phyloP scores from a whole-genome alignment of 2,888 invertebrate species.

The Chrysotoxum bicinctum region DNA sequence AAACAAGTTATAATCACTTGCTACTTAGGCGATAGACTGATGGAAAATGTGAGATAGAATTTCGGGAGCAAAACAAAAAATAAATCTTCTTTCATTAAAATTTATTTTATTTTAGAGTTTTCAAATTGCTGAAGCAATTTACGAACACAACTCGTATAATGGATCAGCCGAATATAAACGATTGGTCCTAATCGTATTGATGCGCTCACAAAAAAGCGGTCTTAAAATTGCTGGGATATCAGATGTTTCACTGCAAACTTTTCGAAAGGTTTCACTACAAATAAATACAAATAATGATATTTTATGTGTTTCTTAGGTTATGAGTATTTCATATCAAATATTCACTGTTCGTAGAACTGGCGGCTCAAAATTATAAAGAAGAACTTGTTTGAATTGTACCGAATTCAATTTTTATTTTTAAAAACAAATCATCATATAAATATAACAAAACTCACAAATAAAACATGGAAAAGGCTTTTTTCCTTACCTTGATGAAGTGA shows the following conservation, averaged over 20 bases:
- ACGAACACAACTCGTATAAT: conserved; percentile 66
- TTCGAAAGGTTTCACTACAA: too few relatives aligned
- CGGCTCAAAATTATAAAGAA: not conserved
- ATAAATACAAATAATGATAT: not conserved
- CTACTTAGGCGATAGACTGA: conserved; percentile 49
- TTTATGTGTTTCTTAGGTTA: conserved; percentile 41
- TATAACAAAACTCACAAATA: too few relatives aligned
- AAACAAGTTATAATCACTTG: not conserved
- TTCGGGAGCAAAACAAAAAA: not conserved
- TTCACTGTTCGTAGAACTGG: conserved; percentile 66
- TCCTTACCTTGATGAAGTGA: too few relatives aligned
- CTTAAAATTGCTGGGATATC: not conserved
- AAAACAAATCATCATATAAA: too few relatives aligned
- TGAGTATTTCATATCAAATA: conserved; percentile 69
- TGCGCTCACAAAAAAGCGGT: not conserved
- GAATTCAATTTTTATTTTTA: too few relatives aligned
- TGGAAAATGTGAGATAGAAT: conserved; percentile 53
- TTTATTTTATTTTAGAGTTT: conserved; percentile 40
- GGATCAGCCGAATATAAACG: conserved; percentile 61
- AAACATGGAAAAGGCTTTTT: too few relatives aligned
- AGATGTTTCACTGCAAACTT: conserved; percentile 15
- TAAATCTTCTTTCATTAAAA: not conserved
- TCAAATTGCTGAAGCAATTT: conserved; percentile 53
- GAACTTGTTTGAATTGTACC: too few relatives aligned
- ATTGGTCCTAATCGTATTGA: not conserved